Conservation (phyloP, 1,140 invertebrate species). For the Notospermus geniculatus region DNA sequence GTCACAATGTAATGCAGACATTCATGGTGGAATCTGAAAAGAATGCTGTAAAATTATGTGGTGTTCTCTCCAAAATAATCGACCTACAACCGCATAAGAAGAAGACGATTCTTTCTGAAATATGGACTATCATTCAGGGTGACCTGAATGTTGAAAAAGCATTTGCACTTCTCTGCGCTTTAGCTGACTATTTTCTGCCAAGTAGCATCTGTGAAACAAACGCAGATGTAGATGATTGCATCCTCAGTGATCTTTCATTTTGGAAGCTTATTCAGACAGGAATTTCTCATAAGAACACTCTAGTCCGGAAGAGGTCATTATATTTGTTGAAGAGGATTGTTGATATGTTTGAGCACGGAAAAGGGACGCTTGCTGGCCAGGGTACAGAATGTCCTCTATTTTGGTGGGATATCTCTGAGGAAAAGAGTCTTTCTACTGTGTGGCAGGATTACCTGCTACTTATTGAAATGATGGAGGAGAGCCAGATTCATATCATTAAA, state of each 20-base stretch:
- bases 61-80: too few relatives aligned
- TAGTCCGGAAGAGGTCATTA: constrained; percentile 34
- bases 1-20: too few relatives aligned
- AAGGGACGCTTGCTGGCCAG: background rate
- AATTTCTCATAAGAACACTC: constrained; percentile 24
- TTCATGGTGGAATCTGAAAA: too few relatives aligned
- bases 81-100: too few relatives aligned
- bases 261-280: constrained; percentile 38
- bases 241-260: constrained; percentile 3
- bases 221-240: too few relatives aligned
- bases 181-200: constrained; percentile 7
- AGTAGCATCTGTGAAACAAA: background rate
- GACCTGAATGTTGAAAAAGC: background rate
- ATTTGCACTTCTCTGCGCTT: constrained; percentile 3
- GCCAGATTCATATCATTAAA: constrained; percentile 43
- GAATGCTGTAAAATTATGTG: too few relatives aligned
- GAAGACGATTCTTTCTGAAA: too few relatives aligned
- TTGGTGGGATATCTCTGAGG: constrained; percentile 28
- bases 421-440: constrained; percentile 22
- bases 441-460: constrained; percentile 41
- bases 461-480: constrained; percentile 43
- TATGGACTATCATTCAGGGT: background rate
- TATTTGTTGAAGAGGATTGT: constrained; percentile 42
- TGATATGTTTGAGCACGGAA: constrained; percentile 32
- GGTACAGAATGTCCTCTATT: constrained; percentile 23